These are phyloP conservation scores for Proteles cristata DNA, from an alignment of 2,113 vertebrate genomes.

Conservation along the genomic window DNA sequence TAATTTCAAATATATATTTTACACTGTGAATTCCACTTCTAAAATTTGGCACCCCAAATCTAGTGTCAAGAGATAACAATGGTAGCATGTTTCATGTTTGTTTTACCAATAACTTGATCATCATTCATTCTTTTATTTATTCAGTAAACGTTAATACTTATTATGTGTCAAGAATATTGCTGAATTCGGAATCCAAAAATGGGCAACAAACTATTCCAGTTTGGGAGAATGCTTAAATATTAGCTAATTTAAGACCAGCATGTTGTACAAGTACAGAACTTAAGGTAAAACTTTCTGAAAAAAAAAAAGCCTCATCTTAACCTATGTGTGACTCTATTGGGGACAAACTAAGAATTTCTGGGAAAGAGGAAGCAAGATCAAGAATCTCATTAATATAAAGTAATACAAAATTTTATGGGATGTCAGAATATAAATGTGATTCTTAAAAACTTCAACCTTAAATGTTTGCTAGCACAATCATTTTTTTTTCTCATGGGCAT, in stretches of 20 bases:
- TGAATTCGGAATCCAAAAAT: constrained; percentile 14
- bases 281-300: not conserved
- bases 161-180: not conserved
- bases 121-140: not conserved
- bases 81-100: not conserved
- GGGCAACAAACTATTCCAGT: not conserved
- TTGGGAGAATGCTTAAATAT: not conserved
- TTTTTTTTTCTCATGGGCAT: not conserved
- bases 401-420: not conserved
- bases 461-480: not conserved
- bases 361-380: not conserved
- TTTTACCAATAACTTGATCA: not conserved
- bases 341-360: not conserved
- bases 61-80: not conserved
- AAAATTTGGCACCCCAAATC: not conserved
- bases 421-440: not conserved
- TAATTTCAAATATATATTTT: not conserved
- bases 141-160: not conserved
- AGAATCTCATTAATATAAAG: not conserved
- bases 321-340: not conserved
- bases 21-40: not conserved
- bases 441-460: not conserved
- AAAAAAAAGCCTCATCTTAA: not conserved
- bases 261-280: not conserved
- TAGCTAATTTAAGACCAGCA: not conserved